A percentile compares a stretch with the other conserved stretches of the same genome.
These are phyloP conservation scores for Eulemur rufifrons DNA, from an alignment of 2,113 vertebrate species.

Conservation along the genomic window DNA sequence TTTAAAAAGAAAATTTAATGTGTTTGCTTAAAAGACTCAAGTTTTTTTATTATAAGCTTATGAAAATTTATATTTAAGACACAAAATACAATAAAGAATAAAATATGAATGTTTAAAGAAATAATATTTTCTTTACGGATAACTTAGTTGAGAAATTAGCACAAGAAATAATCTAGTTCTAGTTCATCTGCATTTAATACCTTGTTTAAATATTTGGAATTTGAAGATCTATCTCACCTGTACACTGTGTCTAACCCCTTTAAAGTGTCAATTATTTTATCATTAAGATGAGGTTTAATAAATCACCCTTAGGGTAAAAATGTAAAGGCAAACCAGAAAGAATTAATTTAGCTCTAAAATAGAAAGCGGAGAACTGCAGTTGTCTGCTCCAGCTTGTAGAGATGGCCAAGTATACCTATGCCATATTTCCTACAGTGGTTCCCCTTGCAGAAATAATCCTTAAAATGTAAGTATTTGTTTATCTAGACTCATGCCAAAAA, in stretches of 20 bases:
- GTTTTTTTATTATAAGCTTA: neutral
- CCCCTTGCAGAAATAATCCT: neutral
- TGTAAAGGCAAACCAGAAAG: neutral
- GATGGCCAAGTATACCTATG: neutral
- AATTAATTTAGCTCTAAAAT: neutral
- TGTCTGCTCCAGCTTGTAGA: neutral
- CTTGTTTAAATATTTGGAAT: neutral
- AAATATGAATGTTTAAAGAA: neutral
- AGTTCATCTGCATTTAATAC: neutral
- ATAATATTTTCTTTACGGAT: neutral
- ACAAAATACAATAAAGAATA: neutral
- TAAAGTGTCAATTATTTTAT: slow-evolving; percentile 31
- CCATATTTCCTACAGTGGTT: neutral
- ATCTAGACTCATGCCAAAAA: neutral
- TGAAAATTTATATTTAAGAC: neutral
- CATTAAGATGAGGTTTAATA: slow-evolving; percentile 14
- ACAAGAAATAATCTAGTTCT: slow-evolving; percentile 4
- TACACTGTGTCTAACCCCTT: neutral
- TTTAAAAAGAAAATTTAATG: slow-evolving; percentile 1
- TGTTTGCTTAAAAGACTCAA: neutral
- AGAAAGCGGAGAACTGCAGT: neutral
- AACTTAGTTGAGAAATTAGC: neutral
- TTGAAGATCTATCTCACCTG: neutral
- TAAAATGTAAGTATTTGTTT: neutral
- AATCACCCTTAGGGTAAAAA: neutral